Percentiles rank a stretch among this genome's conserved stretches.
Conservation (phyloP, 2,113 vertebrate species). For the Azemiops feae region DNA sequence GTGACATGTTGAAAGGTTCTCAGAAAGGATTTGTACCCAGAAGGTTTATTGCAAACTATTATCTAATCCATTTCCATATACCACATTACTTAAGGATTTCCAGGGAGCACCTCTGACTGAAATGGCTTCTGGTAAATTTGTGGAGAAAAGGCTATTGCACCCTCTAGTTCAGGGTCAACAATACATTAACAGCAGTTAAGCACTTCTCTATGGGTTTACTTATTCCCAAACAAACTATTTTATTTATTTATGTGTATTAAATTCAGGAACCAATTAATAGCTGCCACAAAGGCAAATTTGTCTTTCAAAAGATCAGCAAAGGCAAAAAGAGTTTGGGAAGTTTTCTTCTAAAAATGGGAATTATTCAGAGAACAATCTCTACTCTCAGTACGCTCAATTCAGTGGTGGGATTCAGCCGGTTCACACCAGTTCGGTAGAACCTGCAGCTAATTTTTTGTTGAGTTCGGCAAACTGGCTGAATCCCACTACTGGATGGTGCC, state of each 20-base stretch:
- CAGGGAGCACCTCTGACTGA: conserved; percentile 64
- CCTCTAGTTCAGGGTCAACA: conserved; percentile 61
- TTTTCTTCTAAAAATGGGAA: not conserved
- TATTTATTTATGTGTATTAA: conserved; percentile 63
- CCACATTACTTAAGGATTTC: conserved; percentile 68
- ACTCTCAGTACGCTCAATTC: not conserved
- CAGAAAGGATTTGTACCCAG: conserved; percentile 31
- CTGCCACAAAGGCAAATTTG: conserved; percentile 61
- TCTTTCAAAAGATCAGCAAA: conserved; percentile 31
- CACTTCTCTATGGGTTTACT: conserved; percentile 56
- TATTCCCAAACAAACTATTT: conserved; percentile 58
- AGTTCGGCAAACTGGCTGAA: too few relatives aligned
- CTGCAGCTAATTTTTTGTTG: too few relatives aligned
- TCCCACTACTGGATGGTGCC: too few relatives aligned
- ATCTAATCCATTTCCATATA: conserved; percentile 70
- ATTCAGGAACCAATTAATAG: conserved; percentile 76
- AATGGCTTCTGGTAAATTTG: conserved; percentile 77
- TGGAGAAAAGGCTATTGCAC: conserved; percentile 63
- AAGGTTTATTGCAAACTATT: conserved; percentile 72
- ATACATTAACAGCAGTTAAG: conserved; percentile 64
- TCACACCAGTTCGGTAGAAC: too few relatives aligned
- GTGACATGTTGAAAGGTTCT: conserved; percentile 36
- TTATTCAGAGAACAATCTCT: not conserved
- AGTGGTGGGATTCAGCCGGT: too few relatives aligned
- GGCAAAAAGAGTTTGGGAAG: not conserved